Percentiles rank a stretch among this genome's conserved stretches.
Conservation (phyloP, 2,888 invertebrate genomes). For the Galeopsomyia nigrocyanea region DNA sequence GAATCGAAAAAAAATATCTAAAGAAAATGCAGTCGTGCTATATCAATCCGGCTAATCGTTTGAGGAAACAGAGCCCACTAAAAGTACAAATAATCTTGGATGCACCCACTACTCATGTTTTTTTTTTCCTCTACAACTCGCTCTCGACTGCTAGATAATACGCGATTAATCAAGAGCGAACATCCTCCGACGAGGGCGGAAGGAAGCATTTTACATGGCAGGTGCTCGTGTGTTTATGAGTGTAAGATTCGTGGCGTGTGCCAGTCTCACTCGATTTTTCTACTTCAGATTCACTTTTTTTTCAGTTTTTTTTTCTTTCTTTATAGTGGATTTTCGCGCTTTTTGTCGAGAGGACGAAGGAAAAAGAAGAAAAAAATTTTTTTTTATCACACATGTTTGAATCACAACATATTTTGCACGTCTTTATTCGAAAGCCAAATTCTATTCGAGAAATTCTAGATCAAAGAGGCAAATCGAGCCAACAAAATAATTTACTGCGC, state of each 20-base stretch:
- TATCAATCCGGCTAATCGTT: constrained; percentile 34
- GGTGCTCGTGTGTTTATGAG: neutral
- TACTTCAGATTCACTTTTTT: neutral
- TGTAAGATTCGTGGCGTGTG: neutral
- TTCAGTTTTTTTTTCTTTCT: no score
- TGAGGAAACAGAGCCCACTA: constrained; percentile 23
- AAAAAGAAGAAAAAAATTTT: no score
- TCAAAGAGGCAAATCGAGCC: no score
- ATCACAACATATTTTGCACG: no score
- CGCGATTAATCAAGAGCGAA: constrained; percentile 40
- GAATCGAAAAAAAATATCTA: constrained; percentile 7
- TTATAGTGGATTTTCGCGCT: neutral
- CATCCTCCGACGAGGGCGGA: constrained; percentile 36
- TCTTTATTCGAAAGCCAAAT: no score
- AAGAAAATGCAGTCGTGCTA: neutral
- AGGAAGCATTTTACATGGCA: constrained; percentile 39
- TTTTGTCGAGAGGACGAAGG: no score
- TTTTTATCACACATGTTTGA: no score
- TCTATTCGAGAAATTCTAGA: no score
- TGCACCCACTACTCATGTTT: neutral
- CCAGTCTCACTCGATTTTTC: neutral
- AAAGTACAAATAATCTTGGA: constrained; percentile 12
- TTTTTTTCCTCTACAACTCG: neutral
- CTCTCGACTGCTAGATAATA: neutral
- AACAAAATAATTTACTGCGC: no score